Evolutionary conservation across 1,140 invertebrate species (phyloP).

Genomic region (Scaptomyza hsui): DNA sequence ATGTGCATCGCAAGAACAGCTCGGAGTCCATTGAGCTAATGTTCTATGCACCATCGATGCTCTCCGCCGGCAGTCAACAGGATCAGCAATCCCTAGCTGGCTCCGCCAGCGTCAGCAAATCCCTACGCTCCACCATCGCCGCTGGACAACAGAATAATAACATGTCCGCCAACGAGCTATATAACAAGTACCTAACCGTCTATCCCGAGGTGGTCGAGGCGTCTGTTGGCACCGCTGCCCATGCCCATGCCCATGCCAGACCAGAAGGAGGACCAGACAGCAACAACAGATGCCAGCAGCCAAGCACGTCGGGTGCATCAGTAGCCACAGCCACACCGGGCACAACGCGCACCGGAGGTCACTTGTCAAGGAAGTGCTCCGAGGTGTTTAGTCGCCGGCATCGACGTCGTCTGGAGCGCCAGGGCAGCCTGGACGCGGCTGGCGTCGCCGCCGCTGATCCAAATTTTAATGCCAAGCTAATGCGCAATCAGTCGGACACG

Average conservation of each 20-base stretch:
- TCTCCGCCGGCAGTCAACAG: conserved; percentile 72
- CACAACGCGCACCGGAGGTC: conserved; percentile 50
- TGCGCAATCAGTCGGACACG: conserved; percentile 79
- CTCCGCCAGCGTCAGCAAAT: conserved; percentile 75
- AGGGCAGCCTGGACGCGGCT: conserved; percentile 70
- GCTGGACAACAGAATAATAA: conserved; percentile 39
- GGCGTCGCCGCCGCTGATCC: conserved; percentile 32
- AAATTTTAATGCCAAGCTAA: conserved; percentile 47
- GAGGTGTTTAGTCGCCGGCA: conserved; percentile 77
- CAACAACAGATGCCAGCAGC: conserved; percentile 21
- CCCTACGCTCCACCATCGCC: conserved; percentile 59
- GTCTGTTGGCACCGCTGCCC: conserved; percentile 28
- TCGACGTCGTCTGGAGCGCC: conserved; percentile 68
- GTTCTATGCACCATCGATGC: conserved; percentile 77
- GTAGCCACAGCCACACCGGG: not conserved
- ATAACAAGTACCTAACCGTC: conserved; percentile 73
- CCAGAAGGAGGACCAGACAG: conserved; percentile 23
- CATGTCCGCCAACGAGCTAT: conserved; percentile 43
- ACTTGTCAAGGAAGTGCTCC: conserved; percentile 72
- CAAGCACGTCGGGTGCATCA: not conserved
- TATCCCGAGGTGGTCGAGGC: conserved; percentile 71
- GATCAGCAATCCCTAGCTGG: conserved; percentile 77
- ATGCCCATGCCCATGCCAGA: too few relatives aligned
- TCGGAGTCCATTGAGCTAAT: conserved; percentile 89
- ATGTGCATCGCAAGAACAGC: conserved; percentile 96